phyloP scores from a whole-genome alignment of 2,888 invertebrate genomes.

The Dasypolia templi region DNA sequence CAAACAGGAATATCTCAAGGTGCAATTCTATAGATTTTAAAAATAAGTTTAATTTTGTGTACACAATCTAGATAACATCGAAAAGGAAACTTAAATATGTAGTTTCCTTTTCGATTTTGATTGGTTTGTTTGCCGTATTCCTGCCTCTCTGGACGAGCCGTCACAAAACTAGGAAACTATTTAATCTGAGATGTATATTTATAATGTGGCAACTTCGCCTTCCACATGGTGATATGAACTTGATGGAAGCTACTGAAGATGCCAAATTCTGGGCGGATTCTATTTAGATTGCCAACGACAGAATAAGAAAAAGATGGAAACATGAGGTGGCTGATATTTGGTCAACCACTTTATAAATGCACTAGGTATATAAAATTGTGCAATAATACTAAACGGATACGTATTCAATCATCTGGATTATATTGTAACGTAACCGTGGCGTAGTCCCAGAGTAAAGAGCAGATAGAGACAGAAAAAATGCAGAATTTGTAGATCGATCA shows the following conservation, averaged over 20 bases:
- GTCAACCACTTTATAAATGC: slow-evolving; percentile 26
- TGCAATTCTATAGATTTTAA: slow-evolving; percentile 6
- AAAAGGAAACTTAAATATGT: too few relatives aligned
- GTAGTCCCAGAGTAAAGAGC: slow-evolving; percentile 30
- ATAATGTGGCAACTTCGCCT: slow-evolving; percentile 10
- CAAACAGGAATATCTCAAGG: slow-evolving; percentile 19
- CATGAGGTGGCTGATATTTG: background rate
- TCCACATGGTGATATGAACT: background rate
- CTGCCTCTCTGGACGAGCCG: background rate
- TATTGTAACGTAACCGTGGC: slow-evolving; percentile 28
- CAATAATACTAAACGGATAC: slow-evolving; percentile 22
- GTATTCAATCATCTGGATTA: slow-evolving; percentile 31
- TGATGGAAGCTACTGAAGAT: background rate
- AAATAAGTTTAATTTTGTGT: background rate
- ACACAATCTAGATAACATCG: slow-evolving; percentile 15
- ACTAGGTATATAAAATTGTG: background rate
- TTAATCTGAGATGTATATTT: slow-evolving; percentile 15
- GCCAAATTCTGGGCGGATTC: too few relatives aligned
- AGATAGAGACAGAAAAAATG: slow-evolving; percentile 42
- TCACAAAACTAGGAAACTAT: slow-evolving; percentile 6
- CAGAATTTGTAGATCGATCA: slow-evolving; percentile 53
- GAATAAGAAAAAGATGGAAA: background rate
- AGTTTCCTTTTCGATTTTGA: too few relatives aligned
- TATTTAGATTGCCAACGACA: background rate
- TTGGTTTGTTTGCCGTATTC: background rate